Evolutionary conservation across 1,140 invertebrate species (phyloP), one percentile per base, ranked within the genome.

Genomic region (Drosophila sp.): DNA sequence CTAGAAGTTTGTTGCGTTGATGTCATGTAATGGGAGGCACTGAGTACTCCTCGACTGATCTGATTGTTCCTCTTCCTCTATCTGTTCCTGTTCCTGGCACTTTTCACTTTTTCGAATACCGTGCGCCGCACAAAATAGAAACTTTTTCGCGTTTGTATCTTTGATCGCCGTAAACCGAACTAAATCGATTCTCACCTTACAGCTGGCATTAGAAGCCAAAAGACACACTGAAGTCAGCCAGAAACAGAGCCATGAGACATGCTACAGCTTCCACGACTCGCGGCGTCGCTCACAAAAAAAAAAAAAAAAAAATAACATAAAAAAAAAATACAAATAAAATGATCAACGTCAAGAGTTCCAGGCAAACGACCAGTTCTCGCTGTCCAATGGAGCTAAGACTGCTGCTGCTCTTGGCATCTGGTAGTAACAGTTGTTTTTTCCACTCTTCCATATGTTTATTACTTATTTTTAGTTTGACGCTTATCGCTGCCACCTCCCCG

Each of bases 91-190:
- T 65, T 50, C 34, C 51, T 59, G 27, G 3, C n/a, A 57, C 40
- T 63, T 59, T 58, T 61, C 48, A 70, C 59, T 76, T 64, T 69
- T 67, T 45, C 2, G 29, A 38, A 58, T 14, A 25, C 50, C 27
- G 25, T 34, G 69, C 61, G 57, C 80, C 48, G 50, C 74, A 84
- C 70, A 63, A 82, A 83, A 89, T 74, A 78, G 84, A 83, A 89
- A 89, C 76, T 89, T 89, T 86, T 91, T 91, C 75, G 90, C 90
- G 90, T 91, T 91, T 91, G 90, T 89, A 89, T 89, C 90, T 83
- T 67, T 70, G 90, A 89, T 91, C 87, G 80, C 86, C 81, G 78
- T 91, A 91, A 91, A 91, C 74, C 78, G 78, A 83, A 91, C 90
- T 91, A 90, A 91, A 91, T 91, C 82, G 83, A 91, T 91, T 91